Base-by-base conservation (phyloP, 2,113 vertebrate species). In the Boulengeromyrus knoepffleri region DNA sequence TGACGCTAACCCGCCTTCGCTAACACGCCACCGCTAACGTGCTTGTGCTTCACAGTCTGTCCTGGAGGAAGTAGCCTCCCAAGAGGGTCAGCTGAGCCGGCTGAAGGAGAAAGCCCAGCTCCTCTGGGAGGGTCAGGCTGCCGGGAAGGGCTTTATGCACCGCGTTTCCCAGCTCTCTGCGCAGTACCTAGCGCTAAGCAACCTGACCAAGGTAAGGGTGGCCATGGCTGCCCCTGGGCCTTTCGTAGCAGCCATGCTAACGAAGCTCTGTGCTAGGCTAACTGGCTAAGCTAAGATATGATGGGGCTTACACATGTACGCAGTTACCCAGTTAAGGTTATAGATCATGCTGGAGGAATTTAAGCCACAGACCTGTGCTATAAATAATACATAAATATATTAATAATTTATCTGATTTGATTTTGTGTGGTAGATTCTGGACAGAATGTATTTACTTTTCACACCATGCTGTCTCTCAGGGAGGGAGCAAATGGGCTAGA, bases 131-230 rank as follows among this genome's bases (percentile, higher is more conserved):
- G 98, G 97, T 92, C 97, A 98, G 94, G 97, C 97, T 91, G 97
- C 97, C 92, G 97, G 97, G 94, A 99, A 97, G 96, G 98, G 97
- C 95, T 99, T 99, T 96, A 95, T 97, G 94, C 98, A 99, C 95
- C 97, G 97, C 93, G 99, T 99, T 88, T 99, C 98, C 92, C 98
- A 98, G 95, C 97, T 99, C 91, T 98, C 97, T 89, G 97, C 98
- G 87, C 97, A 97, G 87, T 99, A 97, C 94, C 96, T 99, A 93
- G 97, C 98, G 90, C 96, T 99, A 95, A 98, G 97, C 97, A 99
- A 97, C 96, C 92, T 99, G 94, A 98, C 98, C 50, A 99, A 99
- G 99, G 99, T 99, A 98, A 98, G 77, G 52, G 77, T 8, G 52
- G 52, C 12, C 4, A 6, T 31, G 49, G 50, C 85, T 53, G 49